Evolutionary conservation across 2,113 vertebrate genomes (phyloP).

Genomic region (Atlantisia rogersi): DNA sequence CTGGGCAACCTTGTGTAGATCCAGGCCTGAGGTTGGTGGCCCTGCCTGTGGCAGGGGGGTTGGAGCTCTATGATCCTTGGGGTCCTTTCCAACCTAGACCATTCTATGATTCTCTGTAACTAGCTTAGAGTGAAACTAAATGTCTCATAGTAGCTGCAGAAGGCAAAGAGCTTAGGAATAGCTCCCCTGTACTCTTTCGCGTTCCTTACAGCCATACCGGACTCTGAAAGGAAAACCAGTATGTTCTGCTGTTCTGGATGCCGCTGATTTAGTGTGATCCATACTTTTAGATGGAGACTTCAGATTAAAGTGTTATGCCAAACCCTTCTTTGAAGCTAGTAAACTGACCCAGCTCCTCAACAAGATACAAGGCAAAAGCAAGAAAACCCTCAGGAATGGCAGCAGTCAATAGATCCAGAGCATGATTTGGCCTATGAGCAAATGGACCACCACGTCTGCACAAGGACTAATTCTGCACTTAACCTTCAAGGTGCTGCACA

Average conservation of each 20-base stretch:
- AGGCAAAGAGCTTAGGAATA: background rate
- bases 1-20: no score
- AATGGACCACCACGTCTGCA: background rate
- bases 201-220: background rate
- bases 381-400: background rate
- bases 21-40: no score
- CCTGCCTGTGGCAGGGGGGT: no score
- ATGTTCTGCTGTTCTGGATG: background rate
- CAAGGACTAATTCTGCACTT: background rate
- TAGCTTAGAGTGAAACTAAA: background rate
- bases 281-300: background rate
- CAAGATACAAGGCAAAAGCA: fast-evolving
- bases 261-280: background rate
- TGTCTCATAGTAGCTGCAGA: background rate
- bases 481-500: background rate
- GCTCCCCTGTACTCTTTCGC: background rate
- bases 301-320: background rate
- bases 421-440: fast-evolving
- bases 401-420: fast-evolving
- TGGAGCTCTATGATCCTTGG: no score
- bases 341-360: background rate
- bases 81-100: no score
- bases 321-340: background rate
- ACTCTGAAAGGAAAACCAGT: background rate
- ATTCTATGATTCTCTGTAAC: background rate